Conservation (phyloP, 2,113 vertebrate species). For the Tenrec ecaudatus region DNA sequence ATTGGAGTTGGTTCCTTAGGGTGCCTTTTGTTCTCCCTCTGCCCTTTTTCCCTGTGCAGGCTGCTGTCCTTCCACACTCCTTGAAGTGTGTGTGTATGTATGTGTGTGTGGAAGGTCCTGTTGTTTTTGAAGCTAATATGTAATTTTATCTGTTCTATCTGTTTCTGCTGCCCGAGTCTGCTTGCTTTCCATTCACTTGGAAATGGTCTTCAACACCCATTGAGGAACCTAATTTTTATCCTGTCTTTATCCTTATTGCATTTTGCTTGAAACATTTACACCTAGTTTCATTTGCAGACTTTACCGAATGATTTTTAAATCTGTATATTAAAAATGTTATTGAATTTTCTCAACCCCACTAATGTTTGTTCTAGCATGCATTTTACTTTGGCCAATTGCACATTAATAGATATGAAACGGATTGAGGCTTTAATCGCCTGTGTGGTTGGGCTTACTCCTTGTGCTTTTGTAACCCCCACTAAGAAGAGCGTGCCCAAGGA, state of each 20-base stretch:
- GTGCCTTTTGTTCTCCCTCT: neutral
- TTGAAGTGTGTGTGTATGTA: rapidly evolving
- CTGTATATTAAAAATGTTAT: neutral
- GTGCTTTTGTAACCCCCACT: neutral
- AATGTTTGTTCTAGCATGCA: neutral
- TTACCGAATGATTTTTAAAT: neutral
- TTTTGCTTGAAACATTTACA: neutral
- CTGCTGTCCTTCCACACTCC: neutral
- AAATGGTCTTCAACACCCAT: neutral
- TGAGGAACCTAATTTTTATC: neutral
- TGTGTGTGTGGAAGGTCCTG: too few species aligned
- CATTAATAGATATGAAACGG: neutral
- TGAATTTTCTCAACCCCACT: neutral
- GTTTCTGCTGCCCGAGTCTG: neutral
- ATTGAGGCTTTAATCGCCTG: neutral
- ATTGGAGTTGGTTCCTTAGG: too few species aligned
- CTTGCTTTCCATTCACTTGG: neutral
- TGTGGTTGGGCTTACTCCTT: neutral
- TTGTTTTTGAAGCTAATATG: neutral
- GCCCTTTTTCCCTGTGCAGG: neutral
- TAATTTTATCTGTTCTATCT: neutral
- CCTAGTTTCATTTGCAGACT: neutral
- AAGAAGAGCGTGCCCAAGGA: neutral
- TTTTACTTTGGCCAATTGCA: neutral
- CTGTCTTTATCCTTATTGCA: neutral